Evolutionary conservation across 1,140 invertebrate species (phyloP), one percentile per base, ranked within the genome.

Genomic region (Drosophila guanche): DNA sequence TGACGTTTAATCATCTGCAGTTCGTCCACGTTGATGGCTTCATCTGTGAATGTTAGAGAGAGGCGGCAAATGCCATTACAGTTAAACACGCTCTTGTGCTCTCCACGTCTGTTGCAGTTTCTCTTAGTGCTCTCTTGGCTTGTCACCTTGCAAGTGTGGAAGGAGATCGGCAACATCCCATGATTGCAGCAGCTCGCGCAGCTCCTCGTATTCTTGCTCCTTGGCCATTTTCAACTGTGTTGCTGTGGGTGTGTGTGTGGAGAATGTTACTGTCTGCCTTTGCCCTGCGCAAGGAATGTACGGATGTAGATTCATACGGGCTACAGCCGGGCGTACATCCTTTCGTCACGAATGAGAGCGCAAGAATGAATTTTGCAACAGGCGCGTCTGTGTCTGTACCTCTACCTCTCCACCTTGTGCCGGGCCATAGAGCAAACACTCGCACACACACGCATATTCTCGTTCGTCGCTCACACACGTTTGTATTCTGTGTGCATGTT

Each of bases 361-460:
- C 65, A 57, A 56, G 55, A 89, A 72, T 88, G 83, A 89, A 89
- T 84, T 88, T 85, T 76, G 80, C 80, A 80, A 86, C 81, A 80
- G 81, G 81, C 80, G 63, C 79, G 76, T 71, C 70, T 62, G 56
- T 56, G 52, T 63, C 68, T 20, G 67, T 61, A 57, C 61, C 25
- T 23, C 54, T 40, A 29, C 58, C 68, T 33, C 77, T 79, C 59
- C 54, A 46, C 54, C 47, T 54, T 53, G 55, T 66, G 58, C 53
- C 66, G 54, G 41, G 25, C 40, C 68, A 55, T 43, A 37, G 22
- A 63, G 43, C 33, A 58, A 22, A 61, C 22, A 52, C 73, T 65
- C 42, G 63, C 60, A 48, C 53, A 83, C 29, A 66, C 51, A 63
- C 29, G 29, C 43, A 46, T 20, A 37, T 12, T 37, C 33, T 37